phyloP scores from a whole-genome alignment of 2,888 invertebrate genomes.

The Amiota mariae region DNA sequence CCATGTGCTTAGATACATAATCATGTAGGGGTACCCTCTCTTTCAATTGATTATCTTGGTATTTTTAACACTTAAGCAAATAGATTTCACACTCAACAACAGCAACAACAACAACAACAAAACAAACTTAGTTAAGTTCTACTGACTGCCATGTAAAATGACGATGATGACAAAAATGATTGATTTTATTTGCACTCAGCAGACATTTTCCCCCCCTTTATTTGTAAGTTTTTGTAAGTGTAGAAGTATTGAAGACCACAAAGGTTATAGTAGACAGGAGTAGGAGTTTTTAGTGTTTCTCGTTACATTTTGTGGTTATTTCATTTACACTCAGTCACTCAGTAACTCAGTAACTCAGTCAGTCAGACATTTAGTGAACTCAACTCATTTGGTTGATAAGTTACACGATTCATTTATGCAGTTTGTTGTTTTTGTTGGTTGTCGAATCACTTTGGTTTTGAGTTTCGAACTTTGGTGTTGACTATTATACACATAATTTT shows the following conservation, averaged over 20 bases:
- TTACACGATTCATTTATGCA: neutral
- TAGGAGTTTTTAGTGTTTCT: neutral
- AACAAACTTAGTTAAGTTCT: neutral
- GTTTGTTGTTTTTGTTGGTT: neutral
- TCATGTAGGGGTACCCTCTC: too few species aligned
- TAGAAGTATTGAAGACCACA: neutral
- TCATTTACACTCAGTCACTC: conserved; percentile 16
- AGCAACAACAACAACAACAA: too few species aligned
- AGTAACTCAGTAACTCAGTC: conserved; percentile 37
- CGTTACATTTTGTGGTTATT: conserved; percentile 24
- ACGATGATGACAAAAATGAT: conserved; percentile 57
- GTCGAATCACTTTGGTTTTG: neutral
- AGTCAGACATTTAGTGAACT: conserved; percentile 37
- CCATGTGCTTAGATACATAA: too few species aligned
- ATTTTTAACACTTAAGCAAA: conserved; percentile 56
- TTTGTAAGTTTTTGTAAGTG: neutral
- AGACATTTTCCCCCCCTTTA: neutral
- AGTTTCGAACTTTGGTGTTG: neutral
- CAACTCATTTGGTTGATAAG: conserved; percentile 8
- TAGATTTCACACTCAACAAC: conserved; percentile 56
- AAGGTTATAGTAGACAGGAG: neutral
- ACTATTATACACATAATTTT: too few species aligned
- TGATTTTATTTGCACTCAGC: conserved; percentile 63
- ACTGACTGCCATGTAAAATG: conserved; percentile 2
- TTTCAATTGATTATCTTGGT: conserved; percentile 1